Evolutionary conservation across 30 jellyfish, hydroid and myxozoan genomes (phyloP).

Genomic region (Hydractinia echinata): DNA sequence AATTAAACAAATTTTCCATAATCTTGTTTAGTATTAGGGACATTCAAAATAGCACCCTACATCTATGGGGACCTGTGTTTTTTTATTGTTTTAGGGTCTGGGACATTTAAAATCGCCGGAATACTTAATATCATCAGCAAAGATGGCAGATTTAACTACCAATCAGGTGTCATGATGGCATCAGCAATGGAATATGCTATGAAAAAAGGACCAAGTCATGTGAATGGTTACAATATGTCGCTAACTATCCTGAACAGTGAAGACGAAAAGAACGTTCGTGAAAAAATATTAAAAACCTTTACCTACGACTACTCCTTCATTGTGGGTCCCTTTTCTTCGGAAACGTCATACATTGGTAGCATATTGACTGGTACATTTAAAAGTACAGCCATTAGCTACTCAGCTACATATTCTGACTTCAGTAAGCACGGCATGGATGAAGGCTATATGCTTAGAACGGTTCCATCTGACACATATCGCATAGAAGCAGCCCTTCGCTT

Average conservation of each 20-base stretch:
- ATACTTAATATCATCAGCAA: slow-evolving; percentile 8
- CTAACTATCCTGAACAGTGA: neutral
- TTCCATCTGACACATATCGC: slow-evolving; percentile 59
- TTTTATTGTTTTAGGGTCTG: slow-evolving; percentile 18
- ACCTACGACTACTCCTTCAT: slow-evolving; percentile 1
- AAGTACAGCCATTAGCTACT: neutral
- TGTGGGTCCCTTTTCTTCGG: slow-evolving; percentile 29
- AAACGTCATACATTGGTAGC: slow-evolving; percentile 17
- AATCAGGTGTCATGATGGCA: slow-evolving; percentile 66
- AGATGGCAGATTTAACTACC: neutral
- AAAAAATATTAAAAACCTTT: neutral
- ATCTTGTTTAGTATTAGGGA: no score
- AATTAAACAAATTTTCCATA: no score
- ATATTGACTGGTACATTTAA: slow-evolving; percentile 11
- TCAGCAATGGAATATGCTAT: slow-evolving; percentile 80
- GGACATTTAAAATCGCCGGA: slow-evolving; percentile 23
- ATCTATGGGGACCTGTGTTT: neutral
- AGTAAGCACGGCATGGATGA: neutral
- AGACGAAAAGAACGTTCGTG: neutral
- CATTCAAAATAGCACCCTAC: no score
- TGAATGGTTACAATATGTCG: no score
- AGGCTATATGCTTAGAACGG: slow-evolving; percentile 47
- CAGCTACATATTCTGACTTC: slow-evolving; percentile 14
- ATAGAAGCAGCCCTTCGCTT: slow-evolving; percentile 53
- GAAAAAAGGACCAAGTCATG: neutral